Evolutionary conservation across 2,113 vertebrate genomes (phyloP), one percentile per base, ranked within the genome.

Genomic region (Lichenostomus cassidix): DNA sequence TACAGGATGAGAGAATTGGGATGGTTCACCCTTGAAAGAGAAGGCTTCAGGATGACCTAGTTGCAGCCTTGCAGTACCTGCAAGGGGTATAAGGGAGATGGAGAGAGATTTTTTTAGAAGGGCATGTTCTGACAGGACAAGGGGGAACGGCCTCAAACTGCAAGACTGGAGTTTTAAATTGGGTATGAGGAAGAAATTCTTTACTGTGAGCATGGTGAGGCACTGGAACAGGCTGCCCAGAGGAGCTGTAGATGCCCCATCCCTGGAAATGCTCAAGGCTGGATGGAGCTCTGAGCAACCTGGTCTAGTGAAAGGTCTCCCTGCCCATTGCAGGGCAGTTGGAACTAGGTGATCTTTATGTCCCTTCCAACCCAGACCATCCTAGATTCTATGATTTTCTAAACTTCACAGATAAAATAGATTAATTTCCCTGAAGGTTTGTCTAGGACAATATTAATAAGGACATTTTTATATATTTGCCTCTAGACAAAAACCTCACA

Each of bases 251-350:
- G 23, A 1, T 69, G 23, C 5, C 10, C 2, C 5, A 3, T n/a
- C 7, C 19, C 19, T 46, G 10, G 9, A 11, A 17, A 11, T 29
- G n/a, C 55, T 55, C 47, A 62, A n/a, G 19, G 10, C 17, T 79
- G 42, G 41, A 42, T 41, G 29, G 49, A 29, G 24, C 21, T 41
- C 41, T 64, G 42, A 71, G 31, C 21, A 64, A 15, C 5, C 9
- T 18, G 6, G 24, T 22, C 12, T 41, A 31, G 42, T 35, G 21
- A 47, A 35, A 71, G 25, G 18, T 56, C 14, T 42, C 14, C 35
- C 25, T 49, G 21, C 11, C 17, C 17, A 42, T 18, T 0, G 0
- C 11, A 42, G 31, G 11, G 14, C 5, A 5, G 2, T 35, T 64
- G n/a, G 49, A 64, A 64, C 25, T 42, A 31, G 31, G 18, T 64